Percentiles rank a stretch among this genome's conserved stretches.
phyloP scores from a whole-genome alignment of 2,797 vertebrate genomes.

The Scleropages formosus region DNA sequence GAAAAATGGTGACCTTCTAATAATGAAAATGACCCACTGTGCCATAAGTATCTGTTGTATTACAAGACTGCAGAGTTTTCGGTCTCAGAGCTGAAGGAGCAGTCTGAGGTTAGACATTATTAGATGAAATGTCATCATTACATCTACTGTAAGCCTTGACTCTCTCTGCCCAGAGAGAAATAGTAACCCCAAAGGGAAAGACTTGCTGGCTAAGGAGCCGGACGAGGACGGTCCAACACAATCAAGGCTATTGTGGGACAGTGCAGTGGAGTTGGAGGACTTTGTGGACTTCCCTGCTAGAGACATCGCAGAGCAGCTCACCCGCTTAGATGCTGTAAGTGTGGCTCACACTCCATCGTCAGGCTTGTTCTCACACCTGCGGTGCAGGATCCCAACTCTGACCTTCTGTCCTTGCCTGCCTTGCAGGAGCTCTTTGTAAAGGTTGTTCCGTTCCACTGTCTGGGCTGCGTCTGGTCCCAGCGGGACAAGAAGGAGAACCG shows the following conservation, averaged over 20 bases:
- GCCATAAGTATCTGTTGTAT: neutral
- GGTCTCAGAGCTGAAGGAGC: neutral
- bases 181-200: neutral
- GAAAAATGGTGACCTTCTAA: neutral
- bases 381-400: neutral
- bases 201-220: constrained; percentile 16
- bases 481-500: constrained; percentile 78
- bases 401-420: neutral
- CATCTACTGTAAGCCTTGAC: neutral
- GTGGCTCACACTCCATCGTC: neutral
- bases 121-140: neutral
- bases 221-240: constrained; percentile 33
- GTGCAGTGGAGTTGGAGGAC: constrained; percentile 41
- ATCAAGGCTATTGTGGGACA: neutral
- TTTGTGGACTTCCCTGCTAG: constrained; percentile 70
- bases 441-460: constrained; percentile 77
- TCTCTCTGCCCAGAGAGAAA: neutral
- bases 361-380: neutral
- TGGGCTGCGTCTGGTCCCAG: constrained; percentile 84
- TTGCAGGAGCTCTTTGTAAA: constrained; percentile 73
- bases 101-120: neutral
- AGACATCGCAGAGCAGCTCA: constrained; percentile 81
- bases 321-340: constrained; percentile 73
- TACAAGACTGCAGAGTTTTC: neutral
- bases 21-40: neutral